These are phyloP conservation scores for Macrophya alboannulata DNA, from an alignment of 2,888 invertebrate species.

Conservation along the genomic window DNA sequence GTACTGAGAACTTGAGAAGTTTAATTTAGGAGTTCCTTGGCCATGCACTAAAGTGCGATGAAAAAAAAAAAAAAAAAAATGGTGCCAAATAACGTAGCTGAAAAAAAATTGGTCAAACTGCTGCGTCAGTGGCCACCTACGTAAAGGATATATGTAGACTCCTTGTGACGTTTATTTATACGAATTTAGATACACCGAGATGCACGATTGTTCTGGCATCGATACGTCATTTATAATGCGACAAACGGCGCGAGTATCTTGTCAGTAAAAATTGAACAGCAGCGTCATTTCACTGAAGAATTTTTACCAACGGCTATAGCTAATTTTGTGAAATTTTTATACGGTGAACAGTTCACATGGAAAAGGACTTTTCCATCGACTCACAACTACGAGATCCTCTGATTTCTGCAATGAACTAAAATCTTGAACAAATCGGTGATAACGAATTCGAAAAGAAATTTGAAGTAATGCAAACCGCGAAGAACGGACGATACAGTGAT, in stretches of 20 bases:
- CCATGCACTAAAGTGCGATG: neutral
- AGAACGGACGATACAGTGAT: neutral
- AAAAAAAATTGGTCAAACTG: neutral
- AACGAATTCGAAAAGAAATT: neutral
- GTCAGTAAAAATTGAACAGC: neutral
- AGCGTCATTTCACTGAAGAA: neutral
- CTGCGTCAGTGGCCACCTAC: neutral
- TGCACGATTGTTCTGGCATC: neutral
- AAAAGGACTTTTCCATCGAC: constrained; percentile 8
- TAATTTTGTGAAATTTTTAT: neutral
- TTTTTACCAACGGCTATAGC: neutral
- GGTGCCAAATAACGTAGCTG: neutral
- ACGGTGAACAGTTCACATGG: constrained; percentile 10
- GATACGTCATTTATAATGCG: neutral
- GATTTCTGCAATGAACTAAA: neutral
- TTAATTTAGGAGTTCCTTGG: constrained; percentile 11
- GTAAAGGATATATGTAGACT: neutral
- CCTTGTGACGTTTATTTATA: neutral
- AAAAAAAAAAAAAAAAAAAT: neutral
- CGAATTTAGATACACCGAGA: neutral
- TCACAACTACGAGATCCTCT: constrained; percentile 38
- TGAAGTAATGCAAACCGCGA: neutral
- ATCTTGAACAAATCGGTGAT: neutral
- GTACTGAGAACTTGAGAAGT: neutral
- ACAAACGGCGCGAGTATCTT: neutral